Evolutionary conservation across 2,888 invertebrate genomes (phyloP).

Genomic region (Metalampra italica): DNA sequence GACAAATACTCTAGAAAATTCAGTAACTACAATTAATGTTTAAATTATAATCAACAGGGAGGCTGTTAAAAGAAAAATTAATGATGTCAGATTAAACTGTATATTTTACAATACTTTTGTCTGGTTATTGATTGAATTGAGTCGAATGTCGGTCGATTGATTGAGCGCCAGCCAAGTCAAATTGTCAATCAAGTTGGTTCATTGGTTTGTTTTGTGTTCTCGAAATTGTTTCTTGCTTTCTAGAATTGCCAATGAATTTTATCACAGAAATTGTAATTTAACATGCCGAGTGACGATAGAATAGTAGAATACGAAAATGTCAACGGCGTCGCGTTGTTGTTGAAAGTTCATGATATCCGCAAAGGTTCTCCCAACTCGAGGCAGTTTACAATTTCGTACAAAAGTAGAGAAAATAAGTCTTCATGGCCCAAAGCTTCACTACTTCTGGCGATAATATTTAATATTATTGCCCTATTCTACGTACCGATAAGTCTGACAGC

Average conservation of each 20-base stretch:
- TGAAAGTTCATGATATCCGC: slow-evolving; percentile 43
- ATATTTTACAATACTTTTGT: too few relatives aligned
- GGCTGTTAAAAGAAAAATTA: too few relatives aligned
- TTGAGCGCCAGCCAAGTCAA: too few relatives aligned
- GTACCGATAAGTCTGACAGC: slow-evolving; percentile 53
- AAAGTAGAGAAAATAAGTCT: slow-evolving; percentile 39
- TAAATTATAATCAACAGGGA: too few relatives aligned
- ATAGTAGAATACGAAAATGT: slow-evolving; percentile 51
- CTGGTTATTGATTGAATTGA: too few relatives aligned
- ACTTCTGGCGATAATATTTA: slow-evolving; percentile 50
- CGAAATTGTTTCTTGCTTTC: background rate
- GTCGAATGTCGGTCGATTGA: too few relatives aligned
- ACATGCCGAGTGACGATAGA: background rate
- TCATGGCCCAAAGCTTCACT: slow-evolving; percentile 49
- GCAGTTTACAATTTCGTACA: slow-evolving; percentile 56
- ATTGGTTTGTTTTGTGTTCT: background rate
- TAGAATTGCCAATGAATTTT: background rate
- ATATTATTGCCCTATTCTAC: slow-evolving; percentile 48
- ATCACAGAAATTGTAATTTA: background rate
- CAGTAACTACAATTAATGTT: too few relatives aligned
- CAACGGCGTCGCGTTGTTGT: slow-evolving; percentile 52
- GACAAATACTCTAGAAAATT: too few relatives aligned
- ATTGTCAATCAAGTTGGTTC: background rate
- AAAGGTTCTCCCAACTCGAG: slow-evolving; percentile 47
- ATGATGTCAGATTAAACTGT: too few relatives aligned